A percentile compares a stretch with the other conserved stretches of the same genome.
Evolutionary conservation across 2,113 vertebrate genomes (phyloP).

Genomic region (Steatornis caripensis): DNA sequence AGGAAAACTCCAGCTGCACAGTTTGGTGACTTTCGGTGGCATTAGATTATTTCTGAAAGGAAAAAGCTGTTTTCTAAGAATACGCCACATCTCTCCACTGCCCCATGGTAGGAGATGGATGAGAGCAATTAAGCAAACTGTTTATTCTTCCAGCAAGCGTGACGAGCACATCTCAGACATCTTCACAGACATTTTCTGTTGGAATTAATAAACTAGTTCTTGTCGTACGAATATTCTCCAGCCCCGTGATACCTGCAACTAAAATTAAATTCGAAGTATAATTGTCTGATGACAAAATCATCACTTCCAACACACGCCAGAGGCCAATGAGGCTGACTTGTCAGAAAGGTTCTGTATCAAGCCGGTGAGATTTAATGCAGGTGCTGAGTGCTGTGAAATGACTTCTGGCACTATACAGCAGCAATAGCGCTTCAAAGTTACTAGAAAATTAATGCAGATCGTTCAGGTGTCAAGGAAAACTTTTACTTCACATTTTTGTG

Average conservation of each 20-base stretch:
- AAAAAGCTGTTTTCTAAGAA: background rate
- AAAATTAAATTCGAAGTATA: background rate
- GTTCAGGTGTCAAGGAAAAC: background rate
- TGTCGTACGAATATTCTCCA: background rate
- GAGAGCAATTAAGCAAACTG: background rate
- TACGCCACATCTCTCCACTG: background rate
- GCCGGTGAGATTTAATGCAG: background rate
- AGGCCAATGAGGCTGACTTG: conserved; percentile 1
- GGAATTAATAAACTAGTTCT: background rate
- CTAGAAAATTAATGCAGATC: background rate
- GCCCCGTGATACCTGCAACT: background rate
- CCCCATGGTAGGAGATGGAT: background rate
- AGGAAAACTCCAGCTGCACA: background rate
- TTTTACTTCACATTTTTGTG: background rate
- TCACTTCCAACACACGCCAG: background rate
- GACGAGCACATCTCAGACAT: background rate
- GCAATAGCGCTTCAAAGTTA: background rate
- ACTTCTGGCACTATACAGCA: background rate
- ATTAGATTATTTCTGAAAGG: background rate
- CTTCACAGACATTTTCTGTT: background rate
- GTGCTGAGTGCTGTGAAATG: background rate
- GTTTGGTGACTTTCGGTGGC: background rate
- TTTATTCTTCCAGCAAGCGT: background rate
- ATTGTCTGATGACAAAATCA: background rate
- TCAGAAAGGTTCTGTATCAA: background rate